phyloP scores from a whole-genome alignment of 2,113 vertebrate genomes.

The Gambusia holbrooki region DNA sequence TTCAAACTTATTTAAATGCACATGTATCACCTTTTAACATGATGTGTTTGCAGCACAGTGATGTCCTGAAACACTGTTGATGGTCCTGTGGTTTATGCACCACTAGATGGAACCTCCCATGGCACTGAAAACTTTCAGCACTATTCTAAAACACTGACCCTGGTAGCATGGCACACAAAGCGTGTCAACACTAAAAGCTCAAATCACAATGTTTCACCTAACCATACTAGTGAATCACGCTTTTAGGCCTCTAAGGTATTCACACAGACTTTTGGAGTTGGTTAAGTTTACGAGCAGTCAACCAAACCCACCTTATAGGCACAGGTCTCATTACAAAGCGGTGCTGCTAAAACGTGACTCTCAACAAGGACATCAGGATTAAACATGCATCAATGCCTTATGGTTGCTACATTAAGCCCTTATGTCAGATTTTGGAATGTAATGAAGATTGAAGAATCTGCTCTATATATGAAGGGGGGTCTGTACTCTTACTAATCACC shows the following conservation, averaged over 20 bases:
- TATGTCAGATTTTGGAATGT: conserved; percentile 75
- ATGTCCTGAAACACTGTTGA: conserved; percentile 22
- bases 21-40: not conserved
- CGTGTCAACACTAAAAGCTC: conserved; percentile 19
- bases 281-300: conserved; percentile 9
- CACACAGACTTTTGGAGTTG: conserved; percentile 6
- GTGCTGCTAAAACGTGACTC: conserved; percentile 33
- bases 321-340: conserved; percentile 30
- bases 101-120: conserved; percentile 57
- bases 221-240: not conserved
- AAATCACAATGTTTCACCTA: conserved; percentile 23
- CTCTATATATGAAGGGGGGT: conserved; percentile 23
- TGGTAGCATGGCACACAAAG: not conserved
- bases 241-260: conserved; percentile 21
- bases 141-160: not conserved
- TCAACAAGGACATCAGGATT: conserved; percentile 45
- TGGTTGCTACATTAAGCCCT: conserved; percentile 76
- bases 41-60: conserved; percentile 17
- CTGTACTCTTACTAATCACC: conserved; percentile 17
- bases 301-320: conserved; percentile 18
- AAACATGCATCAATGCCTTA: conserved; percentile 48
- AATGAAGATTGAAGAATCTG: conserved; percentile 63
- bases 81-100: conserved; percentile 49
- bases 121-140: conserved; percentile 53
- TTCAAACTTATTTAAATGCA: not conserved